Conservation (phyloP, 1,140 invertebrate genomes). For the Brachionus sp. region DNA sequence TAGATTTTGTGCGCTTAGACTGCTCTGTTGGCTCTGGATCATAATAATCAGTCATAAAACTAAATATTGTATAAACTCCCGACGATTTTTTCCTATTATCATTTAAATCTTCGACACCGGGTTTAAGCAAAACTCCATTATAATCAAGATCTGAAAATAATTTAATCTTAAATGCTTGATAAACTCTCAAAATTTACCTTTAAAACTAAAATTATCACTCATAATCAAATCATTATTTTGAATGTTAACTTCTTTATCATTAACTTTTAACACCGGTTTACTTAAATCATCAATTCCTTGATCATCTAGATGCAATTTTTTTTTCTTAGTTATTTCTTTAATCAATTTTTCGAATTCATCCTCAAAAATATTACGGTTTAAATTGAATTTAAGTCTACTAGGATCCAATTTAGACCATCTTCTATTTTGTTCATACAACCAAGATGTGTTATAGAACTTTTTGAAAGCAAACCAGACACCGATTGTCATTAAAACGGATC, state of each 20-base stretch:
- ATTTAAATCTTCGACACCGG: background rate
- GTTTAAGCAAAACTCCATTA: background rate
- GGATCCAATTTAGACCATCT: background rate
- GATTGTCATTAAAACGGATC: background rate
- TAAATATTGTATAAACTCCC: background rate
- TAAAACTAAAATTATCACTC: background rate
- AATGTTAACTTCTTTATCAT: background rate
- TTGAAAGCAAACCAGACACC: background rate
- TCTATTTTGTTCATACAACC: background rate
- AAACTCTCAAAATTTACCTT: background rate
- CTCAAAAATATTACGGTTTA: background rate
- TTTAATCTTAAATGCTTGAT: background rate
- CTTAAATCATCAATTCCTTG: background rate
- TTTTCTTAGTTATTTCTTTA: background rate
- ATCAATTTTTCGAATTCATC: background rate
- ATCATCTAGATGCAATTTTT: background rate
- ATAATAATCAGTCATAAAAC: background rate
- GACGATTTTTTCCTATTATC: conserved; percentile 27
- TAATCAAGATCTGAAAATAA: background rate
- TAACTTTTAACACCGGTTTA: background rate
- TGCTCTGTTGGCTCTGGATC: background rate
- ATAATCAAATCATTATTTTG: background rate
- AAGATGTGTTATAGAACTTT: background rate
- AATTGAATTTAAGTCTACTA: background rate
- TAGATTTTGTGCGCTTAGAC: background rate